These are phyloP conservation scores for Emydoidea blandingii DNA, from an alignment of 2,797 vertebrate genomes.

Conservation along the genomic window DNA sequence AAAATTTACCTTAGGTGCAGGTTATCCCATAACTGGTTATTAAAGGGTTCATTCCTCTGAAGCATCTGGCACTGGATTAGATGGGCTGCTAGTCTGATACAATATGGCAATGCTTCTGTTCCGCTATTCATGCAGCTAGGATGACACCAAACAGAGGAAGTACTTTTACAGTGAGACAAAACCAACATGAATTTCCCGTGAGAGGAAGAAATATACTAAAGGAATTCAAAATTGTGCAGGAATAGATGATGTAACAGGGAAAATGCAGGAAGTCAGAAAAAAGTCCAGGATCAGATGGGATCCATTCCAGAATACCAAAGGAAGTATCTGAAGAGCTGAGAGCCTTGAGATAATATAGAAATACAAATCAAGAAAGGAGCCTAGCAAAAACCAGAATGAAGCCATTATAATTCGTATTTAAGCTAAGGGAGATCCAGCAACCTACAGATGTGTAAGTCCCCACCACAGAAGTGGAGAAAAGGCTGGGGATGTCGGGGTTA, in stretches of 20 bases:
- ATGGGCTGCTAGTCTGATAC: background rate
- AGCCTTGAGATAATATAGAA: constrained; percentile 59
- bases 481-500: background rate
- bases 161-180: constrained; percentile 65
- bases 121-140: background rate
- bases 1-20: background rate
- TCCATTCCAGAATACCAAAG: constrained; percentile 61
- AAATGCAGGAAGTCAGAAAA: constrained; percentile 63
- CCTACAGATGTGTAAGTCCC: background rate
- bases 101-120: background rate
- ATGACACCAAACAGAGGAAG: constrained; percentile 18
- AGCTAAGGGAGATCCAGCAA: background rate
- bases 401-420: constrained; percentile 17
- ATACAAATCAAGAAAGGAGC: constrained; percentile 38
- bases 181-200: constrained; percentile 40
- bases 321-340: constrained; percentile 48
- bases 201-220: constrained; percentile 60
- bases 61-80: background rate
- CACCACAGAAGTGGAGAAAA: background rate
- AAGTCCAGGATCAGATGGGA: constrained; percentile 58
- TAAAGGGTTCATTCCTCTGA: constrained; percentile 12
- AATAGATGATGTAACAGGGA: constrained; percentile 64
- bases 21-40: background rate
- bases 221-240: constrained; percentile 68
- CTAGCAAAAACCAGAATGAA: background rate